Base-by-base conservation (phyloP, 2,888 invertebrate species). In the Clanis bilineata region DNA sequence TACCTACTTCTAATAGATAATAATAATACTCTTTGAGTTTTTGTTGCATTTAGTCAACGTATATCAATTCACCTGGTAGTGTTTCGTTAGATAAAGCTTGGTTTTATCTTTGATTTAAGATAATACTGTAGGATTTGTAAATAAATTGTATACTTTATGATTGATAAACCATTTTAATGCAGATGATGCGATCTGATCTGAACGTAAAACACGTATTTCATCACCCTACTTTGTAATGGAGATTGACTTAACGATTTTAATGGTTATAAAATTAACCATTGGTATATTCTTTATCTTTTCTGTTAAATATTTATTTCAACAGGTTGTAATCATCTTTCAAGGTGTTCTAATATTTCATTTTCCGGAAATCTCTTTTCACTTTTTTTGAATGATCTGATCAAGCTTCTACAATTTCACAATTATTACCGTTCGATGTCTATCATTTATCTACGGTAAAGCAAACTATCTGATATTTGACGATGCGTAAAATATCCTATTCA, bases 381-480 rank as follows among this genome's bases (percentile, higher is more conserved):
- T 44, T 45, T 23, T 45, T 45, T 45, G 23, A 23, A 23, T n/a
- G 4, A 5, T 12, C 12, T 23, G 21, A 7, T 5, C 9, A 23
- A 43, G 43, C 18, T 32, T 18, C 18, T 4, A 18, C 28, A 32
- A 32, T 51, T 32, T 51, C 28, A 51, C 32, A 51, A 51, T 51
- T 10, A 9, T 28, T 15, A 32, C 10, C 32, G 32, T 28, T 18
- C 32, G 23, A 51, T 10, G 2, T 22, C 15, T 1, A 51, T n/a
- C n/a, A n/a, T 45, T n/a, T 32, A 3, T 51, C 10, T 10, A 32
- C 51, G 3, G 18, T 2, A 47, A 18, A 41, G n/a, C 25, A 25
- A 51, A 51, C 51, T 10, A 18, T 28, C 10, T 51, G 32, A 32
- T 51, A 32, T 7, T 32, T 51, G 51, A 51, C 32, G 51, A 51